Conservation (phyloP, 2,113 vertebrate species). For the Microtus oregoni region DNA sequence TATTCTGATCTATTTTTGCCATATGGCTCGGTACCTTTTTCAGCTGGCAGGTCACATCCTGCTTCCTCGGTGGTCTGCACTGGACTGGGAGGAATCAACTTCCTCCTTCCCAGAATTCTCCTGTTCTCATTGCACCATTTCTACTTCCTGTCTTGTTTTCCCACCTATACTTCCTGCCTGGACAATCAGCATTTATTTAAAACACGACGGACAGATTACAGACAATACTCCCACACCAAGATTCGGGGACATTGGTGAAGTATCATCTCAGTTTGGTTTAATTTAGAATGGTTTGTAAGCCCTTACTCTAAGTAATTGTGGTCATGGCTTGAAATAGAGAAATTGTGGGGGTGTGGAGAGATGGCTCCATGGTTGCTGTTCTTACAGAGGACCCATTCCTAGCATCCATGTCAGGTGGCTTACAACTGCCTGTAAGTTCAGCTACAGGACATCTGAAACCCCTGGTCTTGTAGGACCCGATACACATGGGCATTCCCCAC, state of each 20-base stretch:
- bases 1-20: no score
- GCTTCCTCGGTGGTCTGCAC: no score
- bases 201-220: no score
- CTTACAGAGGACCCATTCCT: not conserved
- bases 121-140: no score
- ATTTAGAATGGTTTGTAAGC: not conserved
- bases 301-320: not conserved
- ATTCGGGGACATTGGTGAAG: not conserved
- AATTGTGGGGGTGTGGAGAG: not conserved
- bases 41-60: no score
- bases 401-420: not conserved
- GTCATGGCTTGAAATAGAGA: not conserved
- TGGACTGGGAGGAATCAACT: no score
- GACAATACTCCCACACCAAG: no score
- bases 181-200: no score
- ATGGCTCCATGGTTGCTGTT: not conserved
- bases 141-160: no score
- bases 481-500: not conserved
- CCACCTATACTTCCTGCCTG: no score
- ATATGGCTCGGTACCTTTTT: no score
- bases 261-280: not conserved
- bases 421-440: not conserved
- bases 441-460: not conserved
- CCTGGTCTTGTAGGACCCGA: not conserved
- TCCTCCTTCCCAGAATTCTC: no score